phyloP scores from a whole-genome alignment of 2,113 vertebrate genomes.

The Pseudopodoces humilis region DNA sequence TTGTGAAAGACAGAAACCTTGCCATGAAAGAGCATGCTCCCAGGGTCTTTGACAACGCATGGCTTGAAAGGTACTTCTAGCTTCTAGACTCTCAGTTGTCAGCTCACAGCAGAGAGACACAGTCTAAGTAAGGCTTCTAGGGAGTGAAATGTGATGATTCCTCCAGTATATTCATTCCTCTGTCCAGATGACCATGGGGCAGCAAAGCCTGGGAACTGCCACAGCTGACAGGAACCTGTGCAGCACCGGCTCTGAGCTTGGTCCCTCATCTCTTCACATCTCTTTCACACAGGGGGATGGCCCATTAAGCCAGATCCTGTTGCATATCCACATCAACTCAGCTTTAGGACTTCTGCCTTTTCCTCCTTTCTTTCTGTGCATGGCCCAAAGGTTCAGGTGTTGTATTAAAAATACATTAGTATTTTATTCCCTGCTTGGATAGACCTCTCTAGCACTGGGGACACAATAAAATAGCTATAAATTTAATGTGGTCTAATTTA shows the following conservation, averaged over 20 bases:
- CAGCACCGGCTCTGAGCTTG: background rate
- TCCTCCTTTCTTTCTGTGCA: background rate
- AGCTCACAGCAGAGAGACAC: background rate
- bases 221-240: background rate
- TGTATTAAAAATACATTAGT: background rate
- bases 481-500: background rate
- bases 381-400: background rate
- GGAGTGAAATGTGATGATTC: background rate
- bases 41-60: background rate
- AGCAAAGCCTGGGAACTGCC: background rate
- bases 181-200: background rate
- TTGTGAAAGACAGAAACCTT: background rate
- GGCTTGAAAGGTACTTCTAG: fast-evolving
- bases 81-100: background rate
- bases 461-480: background rate
- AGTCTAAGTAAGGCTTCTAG: background rate
- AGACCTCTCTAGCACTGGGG: background rate
- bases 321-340: background rate
- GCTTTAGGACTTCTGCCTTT: background rate
- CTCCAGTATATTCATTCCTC: background rate
- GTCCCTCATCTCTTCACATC: background rate
- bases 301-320: background rate
- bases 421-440: background rate
- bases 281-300: background rate
- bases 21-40: background rate